Evolutionary conservation across 2,888 invertebrate species (phyloP), one percentile per base, ranked within the genome.

Genomic region (Sthenelais limicola): DNA sequence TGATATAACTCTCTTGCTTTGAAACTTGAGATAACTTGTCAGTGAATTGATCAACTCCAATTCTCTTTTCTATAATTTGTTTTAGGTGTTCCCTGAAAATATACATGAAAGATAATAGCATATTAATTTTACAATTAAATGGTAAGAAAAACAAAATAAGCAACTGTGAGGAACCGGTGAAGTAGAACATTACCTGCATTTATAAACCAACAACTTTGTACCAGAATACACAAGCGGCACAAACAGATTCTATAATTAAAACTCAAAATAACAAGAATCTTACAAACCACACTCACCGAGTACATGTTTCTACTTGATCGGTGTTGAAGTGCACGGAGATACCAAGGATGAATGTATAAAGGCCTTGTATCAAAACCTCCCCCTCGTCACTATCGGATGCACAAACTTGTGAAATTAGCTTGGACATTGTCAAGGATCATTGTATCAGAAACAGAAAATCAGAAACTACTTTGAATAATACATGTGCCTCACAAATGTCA

Each of bases 291-390:
- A 43, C 12, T 43, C 47, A 79, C 79, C 74, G 76, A 24, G 74
- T 70, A 43, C 71, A 72, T 47, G 68, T 73, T 24, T 85, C 83
- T 54, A 85, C 84, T 72, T 85, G 83, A 68, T 87, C 86, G 79
- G 83, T 83, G 80, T 87, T 87, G 78, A 78, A 84, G 35, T 84
- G 80, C 56, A 98, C 92, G 87, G 97, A 96, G 70, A 98, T 91
- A 0, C 97, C 98, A 84, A 99, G 92, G 1, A 98, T 90, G 86
- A 98, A 95, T 0, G 98, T 96, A 84, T 94, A 94, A 78, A 97
- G 90, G 1, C 96, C 96, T 84, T 94, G 94, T 48, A 97, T 91
- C 30, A 98, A 89, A 83, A 92, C 92, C 86, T 97, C 98, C 85
- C 94, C 93, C 80, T 96, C 94, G 85, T 98, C 98, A 75, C 94